phyloP scores from a whole-genome alignment of 2,113 vertebrate species.

The Ammospiza nelsoni region DNA sequence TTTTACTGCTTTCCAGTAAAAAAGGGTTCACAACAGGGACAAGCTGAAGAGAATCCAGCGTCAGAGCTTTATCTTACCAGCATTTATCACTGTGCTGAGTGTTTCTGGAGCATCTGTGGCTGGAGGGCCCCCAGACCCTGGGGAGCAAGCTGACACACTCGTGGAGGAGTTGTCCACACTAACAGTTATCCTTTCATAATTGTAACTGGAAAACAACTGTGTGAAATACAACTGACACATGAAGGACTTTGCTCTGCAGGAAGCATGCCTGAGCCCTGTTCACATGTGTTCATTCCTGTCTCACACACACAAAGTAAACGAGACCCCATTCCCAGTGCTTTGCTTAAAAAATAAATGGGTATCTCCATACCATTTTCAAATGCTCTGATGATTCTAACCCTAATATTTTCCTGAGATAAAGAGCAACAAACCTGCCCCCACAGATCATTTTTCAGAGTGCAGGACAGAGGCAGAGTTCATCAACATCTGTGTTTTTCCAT shows the following conservation, averaged over 20 bases:
- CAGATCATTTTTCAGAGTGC: background rate
- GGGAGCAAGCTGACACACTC: conserved; percentile 58
- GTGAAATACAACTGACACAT: conserved; percentile 32
- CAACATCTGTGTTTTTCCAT: background rate
- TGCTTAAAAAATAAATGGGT: background rate
- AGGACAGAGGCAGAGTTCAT: background rate
- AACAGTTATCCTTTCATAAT: conserved; percentile 64
- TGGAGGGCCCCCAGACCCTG: background rate
- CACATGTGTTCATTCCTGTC: background rate
- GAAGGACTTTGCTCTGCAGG: background rate
- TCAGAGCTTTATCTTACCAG: conserved; percentile 43
- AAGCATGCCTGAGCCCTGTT: background rate
- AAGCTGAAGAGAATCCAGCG: background rate
- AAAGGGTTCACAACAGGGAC: background rate
- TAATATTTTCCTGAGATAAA: background rate
- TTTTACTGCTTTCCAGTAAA: background rate
- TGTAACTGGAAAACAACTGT: conserved; percentile 67
- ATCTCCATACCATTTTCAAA: background rate
- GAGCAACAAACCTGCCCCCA: background rate
- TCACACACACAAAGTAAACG: background rate
- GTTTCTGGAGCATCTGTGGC: background rate
- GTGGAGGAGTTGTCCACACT: conserved; percentile 56
- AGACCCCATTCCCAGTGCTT: background rate
- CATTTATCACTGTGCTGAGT: background rate
- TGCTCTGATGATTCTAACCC: background rate